These are phyloP conservation scores for Sinocyclocheilus anshuiensis DNA, from an alignment of 2,113 vertebrate species.

Conservation along the genomic window DNA sequence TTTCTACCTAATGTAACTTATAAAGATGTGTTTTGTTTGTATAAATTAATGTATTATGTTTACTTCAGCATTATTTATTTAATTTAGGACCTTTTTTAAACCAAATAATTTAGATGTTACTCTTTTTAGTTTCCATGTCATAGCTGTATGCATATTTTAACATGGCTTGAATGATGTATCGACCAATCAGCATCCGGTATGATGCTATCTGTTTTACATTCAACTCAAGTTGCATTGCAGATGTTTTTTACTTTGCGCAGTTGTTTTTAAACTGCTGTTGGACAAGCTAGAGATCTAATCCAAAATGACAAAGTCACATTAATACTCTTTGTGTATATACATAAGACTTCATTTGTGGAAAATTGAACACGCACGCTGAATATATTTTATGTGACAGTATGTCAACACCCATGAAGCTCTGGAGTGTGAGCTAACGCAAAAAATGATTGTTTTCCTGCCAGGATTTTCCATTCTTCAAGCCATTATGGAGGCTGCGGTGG, in stretches of 20 bases:
- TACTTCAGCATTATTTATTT: no score
- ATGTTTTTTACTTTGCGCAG: not conserved
- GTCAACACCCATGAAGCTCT: slow-evolving; percentile 7
- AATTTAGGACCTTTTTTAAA: no score
- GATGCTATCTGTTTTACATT: not conserved
- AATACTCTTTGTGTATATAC: slow-evolving; percentile 14
- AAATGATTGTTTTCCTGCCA: slow-evolving; percentile 60
- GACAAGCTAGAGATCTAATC: slow-evolving; percentile 5
- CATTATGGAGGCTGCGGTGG: slow-evolving; percentile 98
- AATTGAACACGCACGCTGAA: not conserved
- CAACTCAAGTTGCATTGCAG: not conserved
- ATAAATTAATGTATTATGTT: no score
- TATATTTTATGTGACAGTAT: slow-evolving; percentile 21
- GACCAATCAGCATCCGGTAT: not conserved
- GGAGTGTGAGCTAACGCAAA: slow-evolving; percentile 25
- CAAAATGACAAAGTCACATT: not conserved
- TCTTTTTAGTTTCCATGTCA: no score
- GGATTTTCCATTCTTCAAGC: slow-evolving; percentile 98
- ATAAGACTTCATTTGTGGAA: not conserved
- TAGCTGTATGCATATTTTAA: not conserved
- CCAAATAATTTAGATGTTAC: no score
- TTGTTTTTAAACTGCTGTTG: not conserved
- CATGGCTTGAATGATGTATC: not conserved
- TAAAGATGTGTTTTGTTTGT: no score
- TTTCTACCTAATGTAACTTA: no score